Base-by-base conservation (phyloP, 2,113 vertebrate genomes). In the Corvus cornix region DNA sequence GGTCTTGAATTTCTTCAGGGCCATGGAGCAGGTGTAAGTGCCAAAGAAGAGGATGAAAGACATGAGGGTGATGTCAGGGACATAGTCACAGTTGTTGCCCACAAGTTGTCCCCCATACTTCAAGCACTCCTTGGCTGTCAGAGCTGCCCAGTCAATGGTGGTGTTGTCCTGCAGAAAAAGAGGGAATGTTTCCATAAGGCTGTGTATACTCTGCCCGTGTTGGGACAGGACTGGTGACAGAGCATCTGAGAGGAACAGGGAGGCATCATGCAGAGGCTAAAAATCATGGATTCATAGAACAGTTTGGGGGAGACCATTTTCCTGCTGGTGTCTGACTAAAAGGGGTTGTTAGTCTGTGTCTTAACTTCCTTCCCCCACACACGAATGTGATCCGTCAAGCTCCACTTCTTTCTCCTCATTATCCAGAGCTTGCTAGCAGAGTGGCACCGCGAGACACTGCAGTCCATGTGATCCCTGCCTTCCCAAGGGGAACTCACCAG, bases 1-100 rank as follows among this genome's bases (percentile, higher is more conserved):
- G 81, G 98, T 98, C 98, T 99, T 99, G 98, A 99, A 99, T 95
- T 99, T 99, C 97, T 99, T 99, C 96, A 99, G 98, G 96, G 98
- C 97, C 99, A 99, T 99, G 72, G 99, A 99, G 94, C 98, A 99
- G 69, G 99, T 98, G 96, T 99, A 99, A 18, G 99, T 99, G 89
- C 99, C 99, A n/a, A 99, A 97, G 96, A 99, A 99, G 66, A 99
- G 98, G 96, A 99, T 99, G 90, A 99, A 99, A 77, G 99, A 99
- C 99, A 99, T 99, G 89, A 99, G 98, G 43, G 99, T 97, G 97
- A 99, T 98, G 96, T 99, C 99, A 7, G 99, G 99, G 79, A 99
- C 98, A 9, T 98, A 99, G 10, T 96, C 58, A 11, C 99, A 99
- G 95, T 97, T 98, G 79, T 98, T 98, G 43, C 99, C 99, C 90